phyloP scores from a whole-genome alignment of 2,888 invertebrate species.

The Temnothorax ravouxi region DNA sequence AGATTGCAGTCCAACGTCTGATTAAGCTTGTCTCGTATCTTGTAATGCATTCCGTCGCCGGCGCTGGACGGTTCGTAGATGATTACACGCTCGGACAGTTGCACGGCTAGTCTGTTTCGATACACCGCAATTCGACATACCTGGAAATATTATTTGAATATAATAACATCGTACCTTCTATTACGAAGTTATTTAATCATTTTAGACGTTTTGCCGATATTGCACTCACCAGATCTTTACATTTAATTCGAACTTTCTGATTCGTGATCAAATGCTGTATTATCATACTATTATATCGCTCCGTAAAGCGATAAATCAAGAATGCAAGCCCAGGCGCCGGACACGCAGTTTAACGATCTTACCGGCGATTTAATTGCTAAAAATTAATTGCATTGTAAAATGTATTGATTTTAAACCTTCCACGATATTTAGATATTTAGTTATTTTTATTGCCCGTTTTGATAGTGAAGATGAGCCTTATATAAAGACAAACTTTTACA shows the following conservation, averaged over 20 bases:
- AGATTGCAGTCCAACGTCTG: slow-evolving; percentile 95
- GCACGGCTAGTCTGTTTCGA: slow-evolving; percentile 88
- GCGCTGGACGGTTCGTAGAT: slow-evolving; percentile 97
- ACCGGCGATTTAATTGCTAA: not conserved
- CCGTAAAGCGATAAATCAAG: not conserved
- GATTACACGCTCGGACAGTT: slow-evolving; percentile 97
- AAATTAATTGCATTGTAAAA: slow-evolving; percentile 2
- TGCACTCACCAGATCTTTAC: slow-evolving; percentile 97
- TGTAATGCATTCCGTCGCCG: slow-evolving; percentile 94
- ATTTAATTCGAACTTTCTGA: slow-evolving; percentile 97
- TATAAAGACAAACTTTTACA: not conserved
- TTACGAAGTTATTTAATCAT: slow-evolving; percentile 7
- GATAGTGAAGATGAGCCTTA: not conserved
- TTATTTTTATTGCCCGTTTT: not conserved
- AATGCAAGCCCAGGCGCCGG: not conserved
- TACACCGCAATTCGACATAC: slow-evolving; percentile 86
- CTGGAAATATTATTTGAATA: slow-evolving; percentile 84
- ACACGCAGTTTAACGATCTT: not conserved
- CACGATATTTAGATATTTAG: not conserved
- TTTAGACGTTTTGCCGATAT: not conserved
- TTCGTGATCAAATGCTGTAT: slow-evolving; percentile 96
- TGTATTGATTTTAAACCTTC: not conserved
- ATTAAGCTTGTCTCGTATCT: slow-evolving; percentile 96
- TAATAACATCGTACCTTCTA: not conserved
- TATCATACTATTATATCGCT: slow-evolving; percentile 90